These are phyloP conservation scores for Lycocorax pyrrhopterus DNA, from an alignment of 2,113 vertebrate species.

Conservation along the genomic window DNA sequence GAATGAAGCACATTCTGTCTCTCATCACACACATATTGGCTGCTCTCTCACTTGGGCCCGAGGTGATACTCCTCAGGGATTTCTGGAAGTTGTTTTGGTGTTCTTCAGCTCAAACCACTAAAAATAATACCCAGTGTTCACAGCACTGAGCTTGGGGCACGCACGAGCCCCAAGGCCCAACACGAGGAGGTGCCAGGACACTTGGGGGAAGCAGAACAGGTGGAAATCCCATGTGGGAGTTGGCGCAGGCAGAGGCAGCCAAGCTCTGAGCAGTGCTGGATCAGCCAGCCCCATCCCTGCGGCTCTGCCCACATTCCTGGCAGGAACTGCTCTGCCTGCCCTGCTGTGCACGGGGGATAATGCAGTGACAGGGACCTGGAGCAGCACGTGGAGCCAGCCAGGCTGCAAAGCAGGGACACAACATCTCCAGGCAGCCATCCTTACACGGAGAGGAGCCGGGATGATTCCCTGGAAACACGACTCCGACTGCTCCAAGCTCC, in stretches of 20 bases:
- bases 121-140: not conserved
- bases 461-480: not conserved
- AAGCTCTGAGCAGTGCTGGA: not conserved
- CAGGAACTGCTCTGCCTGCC: not conserved
- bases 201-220: not conserved
- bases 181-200: not conserved
- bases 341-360: not conserved
- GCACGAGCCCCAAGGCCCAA: not conserved
- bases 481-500: not conserved
- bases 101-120: not conserved
- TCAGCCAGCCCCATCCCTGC: not conserved
- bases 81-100: not conserved
- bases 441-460: rapidly evolving
- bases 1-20: not conserved
- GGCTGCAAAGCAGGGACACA: not conserved
- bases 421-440: not conserved
- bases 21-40: not conserved
- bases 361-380: not conserved
- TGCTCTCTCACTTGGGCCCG: not conserved
- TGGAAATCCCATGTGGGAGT: not conserved
- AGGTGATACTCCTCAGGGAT: rapidly evolving
- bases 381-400: not conserved
- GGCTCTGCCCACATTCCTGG: not conserved
- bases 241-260: not conserved
- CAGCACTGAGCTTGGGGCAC: not conserved